A percentile compares a stretch with the other conserved stretches of the same genome.
These are phyloP conservation scores for Anableps anableps DNA, from an alignment of 2,797 vertebrate species.

Conservation along the genomic window DNA sequence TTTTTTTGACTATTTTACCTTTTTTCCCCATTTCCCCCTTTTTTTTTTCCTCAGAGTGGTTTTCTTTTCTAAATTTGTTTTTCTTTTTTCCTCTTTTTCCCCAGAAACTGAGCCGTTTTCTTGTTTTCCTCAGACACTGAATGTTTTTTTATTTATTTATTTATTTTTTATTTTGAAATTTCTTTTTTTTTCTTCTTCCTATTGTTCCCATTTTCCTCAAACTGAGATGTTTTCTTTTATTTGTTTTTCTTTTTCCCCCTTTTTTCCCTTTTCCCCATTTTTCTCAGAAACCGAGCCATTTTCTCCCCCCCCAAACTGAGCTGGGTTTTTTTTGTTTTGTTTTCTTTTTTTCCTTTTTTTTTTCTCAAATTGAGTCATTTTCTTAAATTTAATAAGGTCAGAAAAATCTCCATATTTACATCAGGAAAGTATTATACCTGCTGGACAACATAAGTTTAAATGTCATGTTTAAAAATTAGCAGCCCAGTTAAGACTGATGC, in stretches of 20 bases:
- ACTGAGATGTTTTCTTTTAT: no score
- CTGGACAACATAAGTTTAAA: not conserved
- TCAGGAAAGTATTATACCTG: not conserved
- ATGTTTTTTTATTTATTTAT: not conserved
- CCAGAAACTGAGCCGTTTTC: not conserved
- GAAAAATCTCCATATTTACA: no score
- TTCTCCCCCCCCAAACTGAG: not conserved
- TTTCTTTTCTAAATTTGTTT: no score
- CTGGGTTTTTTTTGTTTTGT: no score
- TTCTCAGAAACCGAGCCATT: not conserved
- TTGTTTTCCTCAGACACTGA: not conserved
- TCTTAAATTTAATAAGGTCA: no score
- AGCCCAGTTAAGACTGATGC: no score
- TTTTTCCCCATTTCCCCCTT: no score
- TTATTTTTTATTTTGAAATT: not conserved
- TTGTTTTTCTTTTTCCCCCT: not conserved
- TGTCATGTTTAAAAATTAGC: no score
- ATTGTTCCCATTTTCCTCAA: no score
- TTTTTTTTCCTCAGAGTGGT: no score
- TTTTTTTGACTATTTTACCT: no score
- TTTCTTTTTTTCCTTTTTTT: not conserved
- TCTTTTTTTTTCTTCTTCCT: no score
- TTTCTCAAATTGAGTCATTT: not conserved
- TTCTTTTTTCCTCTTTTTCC: not conserved
- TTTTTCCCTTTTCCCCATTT: not conserved